Percentiles rank a stretch among this genome's conserved stretches.
phyloP scores from a whole-genome alignment of 2,888 invertebrate species.

The Eupithecia subfuscata region DNA sequence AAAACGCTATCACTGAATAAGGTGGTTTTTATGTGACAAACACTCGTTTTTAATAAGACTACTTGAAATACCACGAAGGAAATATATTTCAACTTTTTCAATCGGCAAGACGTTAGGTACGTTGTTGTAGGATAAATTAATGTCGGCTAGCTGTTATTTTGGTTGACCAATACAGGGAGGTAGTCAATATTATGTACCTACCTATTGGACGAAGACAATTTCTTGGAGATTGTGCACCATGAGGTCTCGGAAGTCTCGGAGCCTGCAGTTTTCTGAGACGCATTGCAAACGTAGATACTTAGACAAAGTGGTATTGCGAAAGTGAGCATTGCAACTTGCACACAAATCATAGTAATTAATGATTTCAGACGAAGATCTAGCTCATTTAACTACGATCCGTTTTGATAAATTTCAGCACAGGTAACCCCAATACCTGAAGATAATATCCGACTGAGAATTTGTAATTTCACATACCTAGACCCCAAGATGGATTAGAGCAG shows the following conservation, averaged over 20 bases:
- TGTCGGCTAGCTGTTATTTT: neutral
- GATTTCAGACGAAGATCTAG: neutral
- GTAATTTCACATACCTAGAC: constrained; percentile 23
- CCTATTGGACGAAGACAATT: constrained; percentile 6
- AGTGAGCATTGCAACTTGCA: constrained; percentile 7
- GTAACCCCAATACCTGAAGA: neutral
- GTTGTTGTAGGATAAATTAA: neutral
- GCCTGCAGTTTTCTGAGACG: constrained; percentile 36
- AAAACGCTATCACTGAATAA: neutral
- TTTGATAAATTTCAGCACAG: neutral
- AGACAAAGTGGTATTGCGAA: constrained; percentile 5
- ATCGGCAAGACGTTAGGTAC: neutral
- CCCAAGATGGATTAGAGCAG: constrained; percentile 18
- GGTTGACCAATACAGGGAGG: neutral
- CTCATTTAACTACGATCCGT: neutral
- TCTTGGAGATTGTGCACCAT: constrained; percentile 11
- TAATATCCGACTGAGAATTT: constrained; percentile 19
- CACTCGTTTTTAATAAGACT: neutral
- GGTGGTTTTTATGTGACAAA: neutral
- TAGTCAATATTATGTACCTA: neutral
- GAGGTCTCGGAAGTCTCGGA: constrained; percentile 32
- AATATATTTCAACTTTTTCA: neutral
- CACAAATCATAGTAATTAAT: neutral
- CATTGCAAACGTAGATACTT: constrained; percentile 13
- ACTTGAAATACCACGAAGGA: neutral